Base-by-base conservation (phyloP, 2,113 vertebrate genomes). In the Peromyscus leucopus region DNA sequence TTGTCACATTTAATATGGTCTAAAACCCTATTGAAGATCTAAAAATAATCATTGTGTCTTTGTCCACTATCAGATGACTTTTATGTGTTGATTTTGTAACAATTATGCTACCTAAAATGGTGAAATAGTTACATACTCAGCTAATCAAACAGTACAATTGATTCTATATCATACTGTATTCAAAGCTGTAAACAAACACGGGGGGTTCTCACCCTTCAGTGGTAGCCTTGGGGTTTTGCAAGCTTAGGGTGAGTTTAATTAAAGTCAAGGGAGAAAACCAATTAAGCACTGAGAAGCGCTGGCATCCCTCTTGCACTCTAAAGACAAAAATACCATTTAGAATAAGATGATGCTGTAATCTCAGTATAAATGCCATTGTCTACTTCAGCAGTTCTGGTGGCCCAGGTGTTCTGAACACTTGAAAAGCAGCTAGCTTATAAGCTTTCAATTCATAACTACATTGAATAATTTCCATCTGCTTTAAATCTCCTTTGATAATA, bases 201-300 rank as follows among this genome's bases (percentile, higher is more conserved):
- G 67, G n/a, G 51, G 46, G 31, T 97, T 96, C 92, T 94, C 5
- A 88, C 63, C 65, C 59, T 94, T 93, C 89, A 97, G 72, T 75
- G 85, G 46, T 39, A 96, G 72, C 88, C n/a, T 94, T 97, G 75
- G 75, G 90, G 80, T 92, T 98, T 96, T 97, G 55, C 31, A 97
- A 97, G 84, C 96, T 96, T 98, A 97, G 88, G 88, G 92, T 95
- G 88, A 97, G 71, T 96, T 98, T 97, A 98, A 97, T 98, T 98
- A 96, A 97, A 97, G 79, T 96, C 84, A 95, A 92, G 79, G 84
- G 96, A 96, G 96, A 96, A 97, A 98, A 94, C 42, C 79, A 97
- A 97, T 97, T 98, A 97, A 96, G 80, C 87, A 88, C 63, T 74
- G 86, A 96, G 90, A 97, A 96, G 83, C 0, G 1, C 61, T 97